These are phyloP conservation scores for Sinocyclocheilus grahami DNA, from an alignment of 2,113 vertebrate genomes.

Conservation along the genomic window DNA sequence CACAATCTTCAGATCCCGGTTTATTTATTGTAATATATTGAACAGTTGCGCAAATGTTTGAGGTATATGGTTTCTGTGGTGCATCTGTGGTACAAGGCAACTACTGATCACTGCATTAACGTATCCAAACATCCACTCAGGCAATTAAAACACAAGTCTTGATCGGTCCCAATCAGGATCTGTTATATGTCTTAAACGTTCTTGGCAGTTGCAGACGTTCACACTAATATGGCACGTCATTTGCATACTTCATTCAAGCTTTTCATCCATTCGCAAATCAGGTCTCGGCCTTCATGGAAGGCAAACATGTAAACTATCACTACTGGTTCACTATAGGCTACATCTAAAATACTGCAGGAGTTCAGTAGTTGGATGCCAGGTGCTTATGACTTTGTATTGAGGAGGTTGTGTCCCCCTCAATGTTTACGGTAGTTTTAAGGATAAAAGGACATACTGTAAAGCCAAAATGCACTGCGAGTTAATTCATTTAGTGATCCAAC, in stretches of 20 bases:
- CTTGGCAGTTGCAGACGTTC: constrained; percentile 5
- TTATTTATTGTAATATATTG: constrained; percentile 2
- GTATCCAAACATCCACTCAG: not conserved
- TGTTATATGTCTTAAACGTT: not conserved
- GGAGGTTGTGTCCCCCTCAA: not conserved
- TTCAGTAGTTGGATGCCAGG: constrained; percentile 21
- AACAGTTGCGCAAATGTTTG: constrained; percentile 1
- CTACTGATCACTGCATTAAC: not conserved
- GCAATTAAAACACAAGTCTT: not conserved
- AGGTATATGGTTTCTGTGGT: constrained; percentile 30
- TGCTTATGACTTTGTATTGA: not conserved
- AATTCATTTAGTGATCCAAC: constrained; percentile 14
- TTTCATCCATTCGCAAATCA: constrained; percentile 23
- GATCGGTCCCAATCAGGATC: not conserved
- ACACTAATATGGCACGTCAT: not conserved
- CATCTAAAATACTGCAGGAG: constrained; percentile 1
- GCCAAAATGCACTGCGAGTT: not conserved
- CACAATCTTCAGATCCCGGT: not conserved
- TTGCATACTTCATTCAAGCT: constrained; percentile 26
- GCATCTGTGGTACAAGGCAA: constrained; percentile 16
- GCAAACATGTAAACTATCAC: constrained; percentile 42
- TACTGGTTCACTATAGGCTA: not conserved
- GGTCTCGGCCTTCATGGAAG: constrained; percentile 69
- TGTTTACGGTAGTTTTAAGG: not conserved
- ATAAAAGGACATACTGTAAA: not conserved